Evolutionary conservation across 2,888 invertebrate genomes (phyloP).

Genomic region (Aleiodes testaceus): DNA sequence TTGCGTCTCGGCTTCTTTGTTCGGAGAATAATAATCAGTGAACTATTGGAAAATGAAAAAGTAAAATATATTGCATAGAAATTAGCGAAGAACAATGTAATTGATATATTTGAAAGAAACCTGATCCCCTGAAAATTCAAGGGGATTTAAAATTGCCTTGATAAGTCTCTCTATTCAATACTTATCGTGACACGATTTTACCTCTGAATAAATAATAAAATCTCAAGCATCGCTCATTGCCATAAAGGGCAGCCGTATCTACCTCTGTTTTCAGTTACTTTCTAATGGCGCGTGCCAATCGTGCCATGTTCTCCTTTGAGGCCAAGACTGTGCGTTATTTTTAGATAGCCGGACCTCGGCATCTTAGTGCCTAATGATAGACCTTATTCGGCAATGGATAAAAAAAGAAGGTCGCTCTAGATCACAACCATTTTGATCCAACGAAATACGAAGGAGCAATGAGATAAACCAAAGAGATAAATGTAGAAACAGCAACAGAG

Average conservation of each 20-base stretch:
- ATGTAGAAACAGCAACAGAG: background rate
- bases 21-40: background rate
- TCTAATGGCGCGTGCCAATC: constrained; percentile 36
- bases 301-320: constrained; percentile 35
- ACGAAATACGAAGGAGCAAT: background rate
- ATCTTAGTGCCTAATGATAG: constrained; percentile 20
- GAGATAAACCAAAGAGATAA: background rate
- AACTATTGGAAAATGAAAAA: background rate
- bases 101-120: no score
- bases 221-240: constrained; percentile 27
- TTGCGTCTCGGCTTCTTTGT: constrained; percentile 1
- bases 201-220: constrained; percentile 4
- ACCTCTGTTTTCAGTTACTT: constrained; percentile 33
- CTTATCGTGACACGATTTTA: background rate
- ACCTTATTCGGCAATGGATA: constrained; percentile 15
- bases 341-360: constrained; percentile 37
- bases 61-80: no score
- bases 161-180: background rate
- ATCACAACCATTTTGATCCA: background rate
- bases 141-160: background rate
- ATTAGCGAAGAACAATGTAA: no score
- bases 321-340: constrained; percentile 40
- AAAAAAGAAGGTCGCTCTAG: constrained; percentile 22
- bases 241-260: constrained; percentile 33
- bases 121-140: no score